Conservation (phyloP, 2,113 vertebrate species). For the Pleuronectes platessa region DNA sequence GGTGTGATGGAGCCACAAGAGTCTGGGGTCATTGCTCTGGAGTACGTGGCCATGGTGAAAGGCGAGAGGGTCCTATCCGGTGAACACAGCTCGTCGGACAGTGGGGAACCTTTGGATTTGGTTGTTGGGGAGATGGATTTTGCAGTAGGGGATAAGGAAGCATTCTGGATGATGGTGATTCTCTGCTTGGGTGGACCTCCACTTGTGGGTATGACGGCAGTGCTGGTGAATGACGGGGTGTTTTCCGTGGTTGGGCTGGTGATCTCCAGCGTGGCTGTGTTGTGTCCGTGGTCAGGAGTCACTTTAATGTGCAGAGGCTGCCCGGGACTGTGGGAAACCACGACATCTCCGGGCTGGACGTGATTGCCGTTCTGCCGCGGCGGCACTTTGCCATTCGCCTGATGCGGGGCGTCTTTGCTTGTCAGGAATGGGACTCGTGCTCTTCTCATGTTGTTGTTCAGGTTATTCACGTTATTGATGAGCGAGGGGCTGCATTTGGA, state of each 20-base stretch:
- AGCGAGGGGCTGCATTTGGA: conserved; percentile 84
- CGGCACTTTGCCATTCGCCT: conserved; percentile 87
- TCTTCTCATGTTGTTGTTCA: conserved; percentile 86
- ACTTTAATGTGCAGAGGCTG: conserved; percentile 97
- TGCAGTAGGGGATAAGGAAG: conserved; percentile 85
- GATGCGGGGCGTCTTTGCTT: conserved; percentile 84
- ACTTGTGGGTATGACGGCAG: conserved; percentile 94
- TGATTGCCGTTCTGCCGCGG: conserved; percentile 87
- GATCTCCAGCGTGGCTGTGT: conserved; percentile 93
- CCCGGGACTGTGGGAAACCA: conserved; percentile 92
- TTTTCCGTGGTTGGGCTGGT: conserved; percentile 90
- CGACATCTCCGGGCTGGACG: conserved; percentile 89
- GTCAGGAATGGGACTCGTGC: conserved; percentile 89
- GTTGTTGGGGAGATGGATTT: conserved; percentile 86
- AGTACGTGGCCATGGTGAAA: conserved; percentile 86
- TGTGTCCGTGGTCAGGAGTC: conserved; percentile 93
- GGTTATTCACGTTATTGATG: conserved; percentile 86
- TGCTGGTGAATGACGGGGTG: conserved; percentile 92
- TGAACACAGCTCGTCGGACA: conserved; percentile 81
- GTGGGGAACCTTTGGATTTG: conserved; percentile 84
- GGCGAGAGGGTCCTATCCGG: conserved; percentile 88
- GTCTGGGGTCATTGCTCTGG: conserved; percentile 89
- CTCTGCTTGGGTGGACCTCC: conserved; percentile 92
- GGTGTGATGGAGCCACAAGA: conserved; percentile 90
- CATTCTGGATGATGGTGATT: conserved; percentile 95